These are phyloP conservation scores for Tachyglossus aculeatus DNA, from an alignment of 2,797 vertebrate species.

Conservation along the genomic window DNA sequence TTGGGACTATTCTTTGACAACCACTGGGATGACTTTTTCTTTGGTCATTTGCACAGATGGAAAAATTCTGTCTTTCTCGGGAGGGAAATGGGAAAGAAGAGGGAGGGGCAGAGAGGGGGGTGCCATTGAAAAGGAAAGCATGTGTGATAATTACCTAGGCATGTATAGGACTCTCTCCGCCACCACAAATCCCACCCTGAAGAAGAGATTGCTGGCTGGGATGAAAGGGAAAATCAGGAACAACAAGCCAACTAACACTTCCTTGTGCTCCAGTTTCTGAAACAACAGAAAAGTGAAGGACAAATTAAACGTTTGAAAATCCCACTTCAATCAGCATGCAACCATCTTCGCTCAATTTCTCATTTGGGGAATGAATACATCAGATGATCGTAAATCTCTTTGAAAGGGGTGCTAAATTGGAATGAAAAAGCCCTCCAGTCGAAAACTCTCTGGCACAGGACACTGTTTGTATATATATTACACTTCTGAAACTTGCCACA, in stretches of 20 bases:
- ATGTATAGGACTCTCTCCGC: constrained; percentile 97
- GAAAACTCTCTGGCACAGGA: not conserved
- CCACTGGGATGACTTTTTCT: too few relatives aligned
- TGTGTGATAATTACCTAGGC: constrained; percentile 85
- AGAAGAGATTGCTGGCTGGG: constrained; percentile 97
- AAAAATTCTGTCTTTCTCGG: not conserved
- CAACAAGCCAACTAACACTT: constrained; percentile 88
- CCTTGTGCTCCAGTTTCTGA: constrained; percentile 86
- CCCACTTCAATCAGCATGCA: constrained; percentile 26
- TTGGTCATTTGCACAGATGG: too few relatives aligned
- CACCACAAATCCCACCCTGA: constrained; percentile 97
- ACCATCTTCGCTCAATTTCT: constrained; percentile 19
- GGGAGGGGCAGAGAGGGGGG: not conserved
- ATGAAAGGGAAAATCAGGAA: constrained; percentile 96
- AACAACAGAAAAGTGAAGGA: constrained; percentile 72
- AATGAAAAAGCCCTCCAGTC: not conserved
- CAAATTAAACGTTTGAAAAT: constrained; percentile 51
- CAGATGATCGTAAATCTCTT: not conserved
- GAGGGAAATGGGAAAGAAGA: not conserved
- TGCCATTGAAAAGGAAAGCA: constrained; percentile 55
- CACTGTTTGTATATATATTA: not conserved
- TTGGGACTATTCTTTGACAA: too few relatives aligned
- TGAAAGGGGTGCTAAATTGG: not conserved
- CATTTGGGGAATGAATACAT: constrained; percentile 5
- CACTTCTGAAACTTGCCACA: not conserved